These are phyloP conservation scores for Girardinichthys multiradiatus DNA, from an alignment of 2,113 vertebrate genomes.

Conservation along the genomic window DNA sequence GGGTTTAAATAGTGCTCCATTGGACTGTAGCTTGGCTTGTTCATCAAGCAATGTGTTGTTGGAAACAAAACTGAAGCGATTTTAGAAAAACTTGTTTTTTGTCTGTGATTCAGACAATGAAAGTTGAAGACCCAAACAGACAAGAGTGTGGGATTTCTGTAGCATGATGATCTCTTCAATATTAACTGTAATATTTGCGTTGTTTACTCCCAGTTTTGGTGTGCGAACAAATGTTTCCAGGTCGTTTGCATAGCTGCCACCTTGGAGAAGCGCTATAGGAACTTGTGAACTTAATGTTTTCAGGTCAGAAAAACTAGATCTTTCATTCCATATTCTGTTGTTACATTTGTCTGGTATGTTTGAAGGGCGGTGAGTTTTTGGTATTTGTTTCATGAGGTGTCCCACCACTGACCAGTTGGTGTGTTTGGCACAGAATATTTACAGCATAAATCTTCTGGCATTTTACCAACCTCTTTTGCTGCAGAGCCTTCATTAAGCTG, in stretches of 20 bases:
- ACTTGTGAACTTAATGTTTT: conserved; percentile 26
- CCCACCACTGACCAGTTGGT: neutral
- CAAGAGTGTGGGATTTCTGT: conserved; percentile 16
- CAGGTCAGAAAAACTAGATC: conserved; percentile 8
- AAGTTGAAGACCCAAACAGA: conserved; percentile 12
- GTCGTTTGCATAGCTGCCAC: conserved; percentile 57
- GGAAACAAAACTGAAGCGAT: conserved; percentile 30
- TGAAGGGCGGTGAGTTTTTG: neutral
- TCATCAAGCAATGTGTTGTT: conserved; percentile 33
- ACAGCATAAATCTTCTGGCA: neutral
- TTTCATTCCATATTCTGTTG: conserved; percentile 25
- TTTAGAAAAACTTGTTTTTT: neutral
- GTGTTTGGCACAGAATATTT: neutral
- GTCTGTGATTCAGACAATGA: conserved; percentile 14
- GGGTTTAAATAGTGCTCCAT: conserved; percentile 4
- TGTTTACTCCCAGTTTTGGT: conserved; percentile 5
- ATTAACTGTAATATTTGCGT: conserved; percentile 1
- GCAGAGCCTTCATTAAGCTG: conserved; percentile 2
- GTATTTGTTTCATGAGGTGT: conserved; percentile 8
- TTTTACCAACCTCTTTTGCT: neutral
- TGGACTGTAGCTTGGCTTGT: conserved; percentile 11
- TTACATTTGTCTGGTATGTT: conserved; percentile 28
- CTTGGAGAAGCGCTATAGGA: conserved; percentile 34
- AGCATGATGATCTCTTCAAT: conserved; percentile 14
- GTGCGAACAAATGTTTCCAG: conserved; percentile 18